phyloP scores from a whole-genome alignment of 2,888 invertebrate genomes.

The Drosophila ezoana region DNA sequence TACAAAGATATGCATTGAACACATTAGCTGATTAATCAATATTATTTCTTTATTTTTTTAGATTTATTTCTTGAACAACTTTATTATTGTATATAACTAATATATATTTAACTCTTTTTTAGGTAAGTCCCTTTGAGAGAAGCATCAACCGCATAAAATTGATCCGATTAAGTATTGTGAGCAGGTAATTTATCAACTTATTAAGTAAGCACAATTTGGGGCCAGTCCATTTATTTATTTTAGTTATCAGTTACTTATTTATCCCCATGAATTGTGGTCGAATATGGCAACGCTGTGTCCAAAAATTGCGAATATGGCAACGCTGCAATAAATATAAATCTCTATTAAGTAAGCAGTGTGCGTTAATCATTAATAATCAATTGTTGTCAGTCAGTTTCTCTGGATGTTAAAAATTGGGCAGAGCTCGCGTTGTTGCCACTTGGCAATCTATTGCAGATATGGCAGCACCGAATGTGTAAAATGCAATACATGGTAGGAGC shows the following conservation, averaged over 20 bases:
- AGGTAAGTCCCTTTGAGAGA: slow-evolving; percentile 57
- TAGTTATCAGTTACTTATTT: no score
- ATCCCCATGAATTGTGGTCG: no score
- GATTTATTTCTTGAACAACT: neutral
- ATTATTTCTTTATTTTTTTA: slow-evolving; percentile 4
- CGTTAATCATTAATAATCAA: no score
- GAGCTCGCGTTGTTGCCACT: neutral
- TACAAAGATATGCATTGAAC: slow-evolving; percentile 50
- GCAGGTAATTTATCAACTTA: slow-evolving; percentile 53
- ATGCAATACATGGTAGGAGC: no score
- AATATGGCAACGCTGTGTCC: no score
- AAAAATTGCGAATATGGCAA: no score
- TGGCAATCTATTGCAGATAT: neutral
- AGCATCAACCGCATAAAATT: neutral
- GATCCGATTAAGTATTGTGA: neutral
- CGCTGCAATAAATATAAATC: no score
- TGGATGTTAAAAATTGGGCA: neutral
- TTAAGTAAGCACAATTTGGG: no score
- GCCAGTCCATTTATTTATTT: no score
- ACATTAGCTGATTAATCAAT: slow-evolving; percentile 18
- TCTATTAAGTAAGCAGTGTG: no score
- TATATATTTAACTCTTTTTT: slow-evolving; percentile 46
- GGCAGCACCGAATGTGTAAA: no score
- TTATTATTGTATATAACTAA: slow-evolving; percentile 26
- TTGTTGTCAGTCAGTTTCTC: neutral